phyloP scores from a whole-genome alignment of 2,113 vertebrate genomes.

The Catharus bicknelli region DNA sequence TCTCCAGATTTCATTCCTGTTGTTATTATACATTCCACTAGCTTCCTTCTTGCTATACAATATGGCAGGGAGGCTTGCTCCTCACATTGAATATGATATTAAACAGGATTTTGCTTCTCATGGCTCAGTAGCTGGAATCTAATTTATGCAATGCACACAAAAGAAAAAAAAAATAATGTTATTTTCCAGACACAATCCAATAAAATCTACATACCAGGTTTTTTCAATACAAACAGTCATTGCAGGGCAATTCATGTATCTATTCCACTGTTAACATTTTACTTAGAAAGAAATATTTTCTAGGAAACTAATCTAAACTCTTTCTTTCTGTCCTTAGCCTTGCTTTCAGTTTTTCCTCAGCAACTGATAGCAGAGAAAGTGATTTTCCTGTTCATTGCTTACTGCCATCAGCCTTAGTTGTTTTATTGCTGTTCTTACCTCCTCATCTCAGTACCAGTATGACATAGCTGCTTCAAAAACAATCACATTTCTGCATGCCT shows the following conservation, averaged over 20 bases:
- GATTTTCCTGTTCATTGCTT: constrained; percentile 30
- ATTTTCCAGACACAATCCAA: not conserved
- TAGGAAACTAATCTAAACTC: not conserved
- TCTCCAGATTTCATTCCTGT: not conserved
- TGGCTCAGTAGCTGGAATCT: not conserved
- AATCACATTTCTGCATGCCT: not conserved
- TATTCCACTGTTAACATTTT: not conserved
- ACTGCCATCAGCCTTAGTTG: not conserved
- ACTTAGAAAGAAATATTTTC: not conserved
- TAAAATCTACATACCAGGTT: not conserved
- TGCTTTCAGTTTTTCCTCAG: not conserved
- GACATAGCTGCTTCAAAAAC: not conserved
- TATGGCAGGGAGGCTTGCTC: not conserved
- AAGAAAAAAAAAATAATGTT: not conserved
- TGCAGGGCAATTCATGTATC: not conserved
- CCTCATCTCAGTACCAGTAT: not conserved
- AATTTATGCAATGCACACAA: not conserved
- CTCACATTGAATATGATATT: not conserved
- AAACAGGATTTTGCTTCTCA: not conserved
- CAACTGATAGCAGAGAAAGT: not conserved
- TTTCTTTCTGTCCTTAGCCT: not conserved
- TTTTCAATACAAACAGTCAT: not conserved
- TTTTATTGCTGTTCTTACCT: not conserved
- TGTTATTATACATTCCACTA: not conserved
- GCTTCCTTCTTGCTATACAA: not conserved